Conservation (phyloP, 2,797 vertebrate genomes). For the Oreortyx pictus region DNA sequence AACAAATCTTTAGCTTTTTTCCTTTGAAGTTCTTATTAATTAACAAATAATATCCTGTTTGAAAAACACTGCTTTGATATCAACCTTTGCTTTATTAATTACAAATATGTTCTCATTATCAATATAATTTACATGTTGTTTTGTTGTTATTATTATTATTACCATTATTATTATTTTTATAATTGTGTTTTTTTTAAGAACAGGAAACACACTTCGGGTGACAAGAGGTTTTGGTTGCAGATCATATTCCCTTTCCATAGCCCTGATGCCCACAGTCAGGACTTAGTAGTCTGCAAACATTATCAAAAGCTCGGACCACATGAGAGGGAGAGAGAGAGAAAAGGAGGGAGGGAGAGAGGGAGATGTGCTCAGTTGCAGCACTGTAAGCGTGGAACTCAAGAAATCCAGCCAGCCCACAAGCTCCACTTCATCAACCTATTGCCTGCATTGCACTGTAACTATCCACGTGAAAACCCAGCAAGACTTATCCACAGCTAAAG, state of each 20-base stretch:
- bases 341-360: neutral
- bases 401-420: neutral
- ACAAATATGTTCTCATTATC: constrained; percentile 61
- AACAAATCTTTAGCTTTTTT: constrained; percentile 72
- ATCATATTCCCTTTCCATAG: neutral
- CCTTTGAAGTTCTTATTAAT: constrained; percentile 79
- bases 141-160: constrained; percentile 17
- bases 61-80: constrained; percentile 78
- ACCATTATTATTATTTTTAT: neutral
- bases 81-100: constrained; percentile 72
- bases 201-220: neutral
- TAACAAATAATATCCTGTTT: constrained; percentile 78
- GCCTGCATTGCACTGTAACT: neutral
- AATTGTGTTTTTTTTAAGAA: neutral
- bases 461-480: neutral
- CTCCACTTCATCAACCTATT: accelerated
- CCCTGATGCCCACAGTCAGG: neutral
- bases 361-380: neutral
- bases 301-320: neutral
- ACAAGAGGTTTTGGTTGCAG: neutral
- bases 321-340: too few species aligned
- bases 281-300: neutral
- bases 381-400: neutral
- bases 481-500: neutral
- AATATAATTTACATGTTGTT: constrained; percentile 55